These are phyloP conservation scores for Drosophila kanekoi DNA, from an alignment of 2,888 invertebrate genomes.

Conservation along the genomic window DNA sequence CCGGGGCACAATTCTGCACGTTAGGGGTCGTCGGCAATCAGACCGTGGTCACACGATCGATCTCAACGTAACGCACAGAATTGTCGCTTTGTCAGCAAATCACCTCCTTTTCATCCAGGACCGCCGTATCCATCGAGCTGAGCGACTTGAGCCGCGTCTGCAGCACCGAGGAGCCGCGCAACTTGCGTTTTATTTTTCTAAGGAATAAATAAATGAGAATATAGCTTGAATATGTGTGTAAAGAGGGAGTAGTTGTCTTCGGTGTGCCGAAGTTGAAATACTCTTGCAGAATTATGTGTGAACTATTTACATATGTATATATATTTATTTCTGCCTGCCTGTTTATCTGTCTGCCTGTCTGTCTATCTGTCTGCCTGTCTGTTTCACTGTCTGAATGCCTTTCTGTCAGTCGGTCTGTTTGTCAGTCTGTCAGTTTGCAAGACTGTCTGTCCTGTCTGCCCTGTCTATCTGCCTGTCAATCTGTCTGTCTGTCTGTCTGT, in stretches of 20 bases:
- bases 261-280: neutral
- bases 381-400: too few relatives aligned
- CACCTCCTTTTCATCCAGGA: slow-evolving; percentile 94
- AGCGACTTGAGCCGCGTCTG: slow-evolving; percentile 93
- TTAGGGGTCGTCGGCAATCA: slow-evolving; percentile 86
- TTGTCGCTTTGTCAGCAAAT: slow-evolving; percentile 98
- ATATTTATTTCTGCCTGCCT: too few relatives aligned
- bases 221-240: too few relatives aligned
- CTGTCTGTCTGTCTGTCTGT: too few relatives aligned
- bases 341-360: too few relatives aligned
- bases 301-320: too few relatives aligned
- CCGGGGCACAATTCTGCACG: slow-evolving; percentile 85
- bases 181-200: slow-evolving; percentile 87
- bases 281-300: too few relatives aligned
- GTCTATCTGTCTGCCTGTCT: too few relatives aligned
- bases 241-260: neutral
- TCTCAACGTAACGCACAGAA: slow-evolving; percentile 96
- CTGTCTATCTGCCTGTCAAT: too few relatives aligned
- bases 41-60: slow-evolving; percentile 95
- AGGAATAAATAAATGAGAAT: neutral
- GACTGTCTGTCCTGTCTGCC: too few relatives aligned
- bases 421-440: too few relatives aligned
- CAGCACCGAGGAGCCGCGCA: slow-evolving; percentile 90
- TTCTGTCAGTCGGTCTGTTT: too few relatives aligned
- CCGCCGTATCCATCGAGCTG: slow-evolving; percentile 91